These are phyloP conservation scores for Petrophora chlorosata DNA, from an alignment of 2,888 invertebrate genomes.

Conservation along the genomic window DNA sequence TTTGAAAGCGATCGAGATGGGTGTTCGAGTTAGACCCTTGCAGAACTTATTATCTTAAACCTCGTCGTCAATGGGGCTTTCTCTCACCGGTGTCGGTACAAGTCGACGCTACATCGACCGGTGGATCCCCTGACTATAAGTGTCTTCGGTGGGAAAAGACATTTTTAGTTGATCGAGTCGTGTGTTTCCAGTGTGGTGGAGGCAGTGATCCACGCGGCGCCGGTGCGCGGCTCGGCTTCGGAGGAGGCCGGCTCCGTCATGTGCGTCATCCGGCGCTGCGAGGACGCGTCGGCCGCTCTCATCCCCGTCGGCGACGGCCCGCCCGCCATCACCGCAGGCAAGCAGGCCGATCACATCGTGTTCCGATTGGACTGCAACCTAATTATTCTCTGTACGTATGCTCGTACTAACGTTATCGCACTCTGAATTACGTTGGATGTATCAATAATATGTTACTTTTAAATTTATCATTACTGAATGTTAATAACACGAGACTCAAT, in stretches of 20 bases:
- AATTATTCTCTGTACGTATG: conserved; percentile 89
- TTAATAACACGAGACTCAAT: too few species aligned
- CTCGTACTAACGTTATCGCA: background rate
- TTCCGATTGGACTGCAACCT: conserved; percentile 93
- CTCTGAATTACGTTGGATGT: background rate
- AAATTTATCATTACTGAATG: too few species aligned
- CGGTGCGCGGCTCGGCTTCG: conserved; percentile 83
- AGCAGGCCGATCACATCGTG: conserved; percentile 94
- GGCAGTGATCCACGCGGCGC: conserved; percentile 86
- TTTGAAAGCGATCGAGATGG: too few species aligned
- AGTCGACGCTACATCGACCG: too few species aligned
- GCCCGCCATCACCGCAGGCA: conserved; percentile 79
- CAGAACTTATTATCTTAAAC: too few species aligned
- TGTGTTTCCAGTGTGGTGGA: conserved; percentile 84
- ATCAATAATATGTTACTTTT: too few species aligned
- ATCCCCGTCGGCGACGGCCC: conserved; percentile 80
- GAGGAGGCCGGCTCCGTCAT: conserved; percentile 84
- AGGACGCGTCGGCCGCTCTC: conserved; percentile 84
- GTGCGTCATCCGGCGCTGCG: conserved; percentile 85
- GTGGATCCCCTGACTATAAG: background rate
- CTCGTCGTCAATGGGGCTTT: too few species aligned
- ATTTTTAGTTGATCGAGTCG: background rate
- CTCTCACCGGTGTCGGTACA: too few species aligned
- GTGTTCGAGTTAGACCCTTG: too few species aligned
- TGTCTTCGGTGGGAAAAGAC: background rate